Evolutionary conservation across 2,797 vertebrate genomes (phyloP).

Genomic region (Poeciliopsis turneri): DNA sequence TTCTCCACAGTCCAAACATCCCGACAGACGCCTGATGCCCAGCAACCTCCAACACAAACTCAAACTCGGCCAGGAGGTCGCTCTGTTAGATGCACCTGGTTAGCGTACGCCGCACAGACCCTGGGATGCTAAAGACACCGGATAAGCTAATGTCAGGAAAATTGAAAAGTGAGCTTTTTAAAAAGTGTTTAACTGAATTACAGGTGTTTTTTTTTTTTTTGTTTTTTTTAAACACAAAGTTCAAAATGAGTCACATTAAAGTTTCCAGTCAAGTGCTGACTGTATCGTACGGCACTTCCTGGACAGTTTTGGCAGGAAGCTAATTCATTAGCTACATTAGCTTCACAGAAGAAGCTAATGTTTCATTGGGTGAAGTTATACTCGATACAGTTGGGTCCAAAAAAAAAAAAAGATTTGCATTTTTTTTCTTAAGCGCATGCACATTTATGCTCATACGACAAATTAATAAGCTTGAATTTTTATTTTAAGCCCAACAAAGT

Average conservation of each 20-base stretch:
- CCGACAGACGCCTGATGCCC: constrained; percentile 6
- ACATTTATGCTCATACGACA: neutral
- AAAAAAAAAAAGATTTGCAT: neutral
- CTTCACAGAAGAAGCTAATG: neutral
- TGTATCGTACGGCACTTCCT: neutral
- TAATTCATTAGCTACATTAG: neutral
- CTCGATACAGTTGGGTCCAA: neutral
- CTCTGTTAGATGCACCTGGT: neutral
- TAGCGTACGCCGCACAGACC: neutral
- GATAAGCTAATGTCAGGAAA: neutral
- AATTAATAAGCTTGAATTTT: neutral
- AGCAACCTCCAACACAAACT: constrained; percentile 27
- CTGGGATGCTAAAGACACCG: neutral
- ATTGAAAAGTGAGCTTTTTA: neutral
- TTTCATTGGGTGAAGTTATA: neutral
- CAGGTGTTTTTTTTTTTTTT: neutral
- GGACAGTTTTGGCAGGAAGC: neutral
- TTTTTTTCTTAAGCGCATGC: neutral
- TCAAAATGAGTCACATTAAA: neutral
- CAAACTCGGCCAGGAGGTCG: neutral
- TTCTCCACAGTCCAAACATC: constrained; percentile 32
- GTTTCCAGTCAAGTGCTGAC: neutral
- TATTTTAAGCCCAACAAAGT: neutral
- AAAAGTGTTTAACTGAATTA: neutral
- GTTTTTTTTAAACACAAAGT: neutral